Evolutionary conservation across 2,113 vertebrate genomes (phyloP), one percentile per base, ranked within the genome.

Genomic region (Theristicus caerulescens): DNA sequence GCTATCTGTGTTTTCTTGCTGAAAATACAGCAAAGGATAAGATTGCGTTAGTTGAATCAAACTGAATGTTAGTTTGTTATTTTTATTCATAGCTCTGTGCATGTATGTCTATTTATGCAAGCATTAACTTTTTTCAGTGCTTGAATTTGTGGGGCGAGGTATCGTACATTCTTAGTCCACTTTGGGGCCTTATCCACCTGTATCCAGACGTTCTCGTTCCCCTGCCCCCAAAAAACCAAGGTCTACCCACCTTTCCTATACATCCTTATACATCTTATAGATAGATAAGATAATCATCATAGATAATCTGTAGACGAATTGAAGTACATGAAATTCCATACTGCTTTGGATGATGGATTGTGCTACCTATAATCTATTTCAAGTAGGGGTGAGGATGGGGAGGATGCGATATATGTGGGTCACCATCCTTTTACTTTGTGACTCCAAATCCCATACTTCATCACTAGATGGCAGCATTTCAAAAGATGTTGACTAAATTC

Each of bases 401-500:
- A 66, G 21, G 67, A 34, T 49, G 22, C 0, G 0, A 12, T 57
- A 1, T 2, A 4, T 38, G 20, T 58, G 47, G 16, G 7, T 90
- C 26, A 49, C 34, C 4, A 20, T 7, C 10, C 7, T 64, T 91
- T 78, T 24, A 11, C n/a, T 89, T 80, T 55, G 38, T 91, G 47
- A 47, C 26, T 55, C 17, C 57, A 59, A 13, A 82, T 85, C 36
- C 57, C 49, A 3, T 65, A 25, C 12, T 38, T 88, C 10, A 20
- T 79, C 95, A 82, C 84, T 93, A 96, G 96, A 58, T 96, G 96
- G 95, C 91, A 94, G 47, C 6, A 42, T 74, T 92, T 91, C 47
- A 72, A 71, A 92, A 62, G 67, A 17, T 21, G 8, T 42, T 3
- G 10, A 20, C 74, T 62, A 54, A 76, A 86, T 90, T 88, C 49